Conservation (phyloP, 2,113 vertebrate genomes). For the Halichoerus grypus region DNA sequence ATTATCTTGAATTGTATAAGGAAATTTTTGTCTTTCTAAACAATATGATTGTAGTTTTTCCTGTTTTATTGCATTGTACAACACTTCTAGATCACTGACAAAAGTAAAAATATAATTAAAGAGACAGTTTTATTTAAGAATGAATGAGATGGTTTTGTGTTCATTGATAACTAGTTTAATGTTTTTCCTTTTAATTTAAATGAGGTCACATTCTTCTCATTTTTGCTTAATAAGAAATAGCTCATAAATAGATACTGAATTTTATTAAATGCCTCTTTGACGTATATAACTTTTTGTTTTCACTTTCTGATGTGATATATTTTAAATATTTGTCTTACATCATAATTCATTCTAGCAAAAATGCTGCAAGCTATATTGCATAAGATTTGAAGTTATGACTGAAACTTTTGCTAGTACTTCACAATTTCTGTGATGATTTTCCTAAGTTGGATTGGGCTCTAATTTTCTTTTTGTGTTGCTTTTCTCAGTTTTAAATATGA, state of each 20-base stretch:
- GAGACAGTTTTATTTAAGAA: constrained; percentile 37
- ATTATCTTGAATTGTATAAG: constrained; percentile 9
- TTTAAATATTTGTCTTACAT: constrained; percentile 18
- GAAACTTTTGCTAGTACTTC: neutral
- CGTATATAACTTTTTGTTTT: neutral
- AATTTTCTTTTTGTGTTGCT: neutral
- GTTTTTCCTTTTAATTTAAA: neutral
- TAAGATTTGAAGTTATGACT: neutral
- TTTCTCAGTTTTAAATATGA: neutral
- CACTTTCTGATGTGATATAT: neutral
- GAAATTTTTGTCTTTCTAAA: neutral
- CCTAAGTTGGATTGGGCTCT: neutral
- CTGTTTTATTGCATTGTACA: neutral
- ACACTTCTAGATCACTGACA: neutral
- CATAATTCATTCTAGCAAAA: neutral
- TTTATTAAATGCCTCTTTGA: neutral
- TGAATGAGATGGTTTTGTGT: neutral
- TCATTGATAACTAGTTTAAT: constrained; percentile 5
- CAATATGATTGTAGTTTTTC: neutral
- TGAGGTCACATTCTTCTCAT: constrained; percentile 31
- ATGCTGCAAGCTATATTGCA: neutral
- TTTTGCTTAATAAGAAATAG: constrained; percentile 31
- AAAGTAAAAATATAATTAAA: constrained; percentile 13
- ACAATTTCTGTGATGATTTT: constrained; percentile 13
- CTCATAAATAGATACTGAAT: constrained; percentile 2